These are phyloP conservation scores for Argyrosomus japonicus DNA, from an alignment of 2,113 vertebrate genomes.

Conservation along the genomic window DNA sequence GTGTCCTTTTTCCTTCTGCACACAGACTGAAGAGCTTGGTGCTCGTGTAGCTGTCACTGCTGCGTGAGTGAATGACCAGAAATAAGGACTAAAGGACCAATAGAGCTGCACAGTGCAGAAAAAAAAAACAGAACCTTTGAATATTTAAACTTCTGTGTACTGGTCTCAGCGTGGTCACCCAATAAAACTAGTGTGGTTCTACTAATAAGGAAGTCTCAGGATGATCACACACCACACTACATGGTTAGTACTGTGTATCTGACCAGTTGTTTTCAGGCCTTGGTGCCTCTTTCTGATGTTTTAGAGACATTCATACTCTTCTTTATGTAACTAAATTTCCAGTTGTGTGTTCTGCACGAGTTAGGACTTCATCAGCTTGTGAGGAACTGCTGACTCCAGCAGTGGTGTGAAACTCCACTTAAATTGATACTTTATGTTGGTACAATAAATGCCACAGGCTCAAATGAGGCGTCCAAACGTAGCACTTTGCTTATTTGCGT, in stretches of 20 bases:
- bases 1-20: background rate
- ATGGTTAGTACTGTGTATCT: background rate
- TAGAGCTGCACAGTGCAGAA: too few relatives aligned
- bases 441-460: conserved; percentile 22
- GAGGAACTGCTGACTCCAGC: conserved; percentile 26
- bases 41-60: background rate
- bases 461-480: background rate
- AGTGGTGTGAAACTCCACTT: conserved; percentile 25
- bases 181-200: background rate
- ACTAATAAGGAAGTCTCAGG: background rate
- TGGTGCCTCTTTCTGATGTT: background rate
- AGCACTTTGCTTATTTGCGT: conserved; percentile 35
- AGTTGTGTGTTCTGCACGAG: background rate
- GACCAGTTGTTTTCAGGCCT: background rate
- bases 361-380: background rate
- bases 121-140: background rate
- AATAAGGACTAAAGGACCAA: background rate
- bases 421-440: conserved; percentile 20
- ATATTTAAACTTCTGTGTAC: too few relatives aligned
- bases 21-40: background rate
- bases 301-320: background rate
- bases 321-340: background rate
- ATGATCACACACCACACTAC: background rate
- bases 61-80: background rate
- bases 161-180: too few relatives aligned